Conservation (phyloP, 2,888 invertebrate genomes). For the Parthenolecanium corni region DNA sequence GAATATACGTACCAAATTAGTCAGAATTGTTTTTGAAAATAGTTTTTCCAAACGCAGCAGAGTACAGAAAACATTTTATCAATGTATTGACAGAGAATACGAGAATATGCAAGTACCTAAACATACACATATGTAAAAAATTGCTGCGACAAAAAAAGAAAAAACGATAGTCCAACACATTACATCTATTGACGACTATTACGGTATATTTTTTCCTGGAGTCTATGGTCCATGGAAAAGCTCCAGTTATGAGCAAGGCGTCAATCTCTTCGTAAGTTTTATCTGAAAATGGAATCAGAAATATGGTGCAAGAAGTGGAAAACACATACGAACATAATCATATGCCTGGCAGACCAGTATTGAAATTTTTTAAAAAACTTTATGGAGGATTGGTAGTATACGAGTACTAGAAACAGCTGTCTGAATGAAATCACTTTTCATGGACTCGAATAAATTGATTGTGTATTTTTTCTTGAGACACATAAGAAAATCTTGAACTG, state of each 20-base stretch:
- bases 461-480: slow-evolving; percentile 1
- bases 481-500: neutral
- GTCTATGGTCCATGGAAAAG: slow-evolving; percentile 7
- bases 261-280: neutral
- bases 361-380: slow-evolving; percentile 9
- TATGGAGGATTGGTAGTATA: neutral
- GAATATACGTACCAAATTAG: too few species aligned
- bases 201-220: neutral
- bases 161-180: too few species aligned
- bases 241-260: neutral
- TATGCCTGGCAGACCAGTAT: neutral
- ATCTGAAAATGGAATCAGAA: slow-evolving; percentile 3
- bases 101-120: too few species aligned
- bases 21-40: too few species aligned
- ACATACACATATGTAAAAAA: too few species aligned
- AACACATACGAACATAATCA: neutral
- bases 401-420: neutral
- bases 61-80: too few species aligned
- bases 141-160: too few species aligned
- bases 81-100: too few species aligned
- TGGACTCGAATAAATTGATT: neutral
- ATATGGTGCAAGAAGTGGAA: neutral
- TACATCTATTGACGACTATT: too few species aligned
- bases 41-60: too few species aligned
- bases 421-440: neutral